A percentile compares a stretch with the other conserved stretches of the same genome.
Evolutionary conservation across 2,888 invertebrate genomes (phyloP).

Genomic region (Trachelus stipa): DNA sequence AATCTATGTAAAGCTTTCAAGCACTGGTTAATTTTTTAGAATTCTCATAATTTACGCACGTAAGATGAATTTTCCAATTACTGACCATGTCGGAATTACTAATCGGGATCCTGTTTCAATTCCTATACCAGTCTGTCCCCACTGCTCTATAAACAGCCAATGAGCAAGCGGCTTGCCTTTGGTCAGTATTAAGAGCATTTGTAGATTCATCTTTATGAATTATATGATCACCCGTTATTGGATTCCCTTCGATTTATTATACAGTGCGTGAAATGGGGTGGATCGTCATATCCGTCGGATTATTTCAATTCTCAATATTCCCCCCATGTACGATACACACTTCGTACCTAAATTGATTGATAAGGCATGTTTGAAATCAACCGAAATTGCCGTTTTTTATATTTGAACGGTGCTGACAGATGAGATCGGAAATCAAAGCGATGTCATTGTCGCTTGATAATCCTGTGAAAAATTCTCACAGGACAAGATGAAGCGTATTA

Average conservation of each 20-base stretch:
- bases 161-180: too few relatives aligned
- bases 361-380: background rate
- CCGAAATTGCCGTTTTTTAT: background rate
- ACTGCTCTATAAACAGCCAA: too few relatives aligned
- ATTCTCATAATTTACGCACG: constrained; percentile 21
- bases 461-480: background rate
- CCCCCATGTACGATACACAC: background rate
- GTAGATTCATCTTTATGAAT: too few relatives aligned
- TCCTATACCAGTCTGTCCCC: too few relatives aligned
- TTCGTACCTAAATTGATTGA: background rate
- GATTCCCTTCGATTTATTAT: too few relatives aligned
- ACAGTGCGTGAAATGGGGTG: too few relatives aligned
- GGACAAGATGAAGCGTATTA: background rate
- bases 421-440: background rate
- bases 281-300: too few relatives aligned
- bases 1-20: constrained; percentile 48
- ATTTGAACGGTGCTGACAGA: background rate
- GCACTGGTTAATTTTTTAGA: constrained; percentile 39
- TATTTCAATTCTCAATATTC: background rate
- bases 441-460: background rate
- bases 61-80: constrained; percentile 11
- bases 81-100: background rate
- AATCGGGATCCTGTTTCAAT: too few relatives aligned
- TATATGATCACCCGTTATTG: too few relatives aligned
- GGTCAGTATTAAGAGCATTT: too few relatives aligned